These are phyloP conservation scores for Apocrypta bakeri DNA, from an alignment of 1,140 invertebrate genomes.

Conservation along the genomic window DNA sequence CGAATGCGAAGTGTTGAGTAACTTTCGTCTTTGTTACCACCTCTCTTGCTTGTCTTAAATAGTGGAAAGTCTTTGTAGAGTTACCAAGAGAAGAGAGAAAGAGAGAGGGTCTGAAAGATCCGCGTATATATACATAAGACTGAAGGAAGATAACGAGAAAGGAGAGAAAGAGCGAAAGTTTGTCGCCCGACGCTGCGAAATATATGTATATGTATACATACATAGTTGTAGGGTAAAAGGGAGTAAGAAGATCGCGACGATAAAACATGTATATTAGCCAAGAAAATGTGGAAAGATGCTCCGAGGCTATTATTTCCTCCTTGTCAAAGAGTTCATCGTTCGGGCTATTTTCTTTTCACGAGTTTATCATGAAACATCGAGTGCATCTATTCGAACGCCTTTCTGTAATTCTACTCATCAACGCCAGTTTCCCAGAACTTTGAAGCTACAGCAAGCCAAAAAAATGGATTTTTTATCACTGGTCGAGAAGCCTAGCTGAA, in stretches of 20 bases:
- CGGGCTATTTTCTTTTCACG: no score
- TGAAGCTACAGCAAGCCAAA: no score
- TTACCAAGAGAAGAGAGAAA: neutral
- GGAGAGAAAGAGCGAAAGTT: neutral
- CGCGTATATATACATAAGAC: neutral
- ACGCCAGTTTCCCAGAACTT: no score
- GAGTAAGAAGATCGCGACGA: neutral
- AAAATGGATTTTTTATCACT: no score
- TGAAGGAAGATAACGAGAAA: neutral
- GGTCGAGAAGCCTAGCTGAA: no score
- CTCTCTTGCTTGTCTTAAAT: neutral
- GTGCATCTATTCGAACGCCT: no score
- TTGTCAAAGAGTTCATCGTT: no score
- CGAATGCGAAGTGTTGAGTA: neutral
- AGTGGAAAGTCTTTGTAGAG: neutral
- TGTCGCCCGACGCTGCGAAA: neutral
- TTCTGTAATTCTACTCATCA: no score
- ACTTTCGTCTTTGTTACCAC: slow-evolving; percentile 12
- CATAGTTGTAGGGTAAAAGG: neutral
- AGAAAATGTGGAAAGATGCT: neutral
- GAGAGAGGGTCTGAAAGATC: neutral
- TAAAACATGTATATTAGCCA: neutral
- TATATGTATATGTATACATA: no score
- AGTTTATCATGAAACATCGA: no score
- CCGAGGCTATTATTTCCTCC: no score